Evolutionary conservation across 2,797 vertebrate genomes (phyloP).

Genomic region (Corythornis leucogaster): DNA sequence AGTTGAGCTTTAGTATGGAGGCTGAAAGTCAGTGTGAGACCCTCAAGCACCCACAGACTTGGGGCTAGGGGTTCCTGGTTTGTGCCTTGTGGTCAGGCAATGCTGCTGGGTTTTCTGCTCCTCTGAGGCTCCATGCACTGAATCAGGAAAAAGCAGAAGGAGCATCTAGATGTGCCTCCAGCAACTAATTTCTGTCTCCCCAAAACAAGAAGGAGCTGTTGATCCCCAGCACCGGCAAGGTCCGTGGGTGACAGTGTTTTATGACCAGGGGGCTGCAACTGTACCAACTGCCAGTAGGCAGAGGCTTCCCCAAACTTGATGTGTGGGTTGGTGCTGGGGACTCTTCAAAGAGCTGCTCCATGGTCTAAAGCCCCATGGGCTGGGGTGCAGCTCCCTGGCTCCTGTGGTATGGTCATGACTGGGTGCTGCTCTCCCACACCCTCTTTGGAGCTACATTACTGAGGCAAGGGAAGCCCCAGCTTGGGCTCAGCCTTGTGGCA

Average conservation of each 20-base stretch:
- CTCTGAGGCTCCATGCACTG: neutral
- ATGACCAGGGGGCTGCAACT: neutral
- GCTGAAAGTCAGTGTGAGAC: neutral
- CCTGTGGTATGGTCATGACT: neutral
- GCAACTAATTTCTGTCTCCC: neutral
- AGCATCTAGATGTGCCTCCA: neutral
- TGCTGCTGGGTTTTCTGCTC: neutral
- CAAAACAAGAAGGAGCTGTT: neutral
- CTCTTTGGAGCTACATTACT: rapidly evolving
- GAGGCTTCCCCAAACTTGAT: neutral
- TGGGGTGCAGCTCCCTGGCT: neutral
- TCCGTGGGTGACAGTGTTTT: neutral
- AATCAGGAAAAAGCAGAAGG: neutral
- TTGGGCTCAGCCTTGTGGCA: neutral
- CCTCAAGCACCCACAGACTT: rapidly evolving
- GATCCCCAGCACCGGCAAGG: neutral
- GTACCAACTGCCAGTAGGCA: neutral
- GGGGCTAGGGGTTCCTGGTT: neutral
- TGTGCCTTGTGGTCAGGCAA: neutral
- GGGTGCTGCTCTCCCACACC: neutral
- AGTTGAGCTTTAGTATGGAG: neutral
- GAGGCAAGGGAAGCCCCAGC: neutral
- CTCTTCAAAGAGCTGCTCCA: neutral
- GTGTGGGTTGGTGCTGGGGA: neutral
- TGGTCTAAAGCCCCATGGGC: neutral